phyloP scores from a whole-genome alignment of 2,888 invertebrate species.

The Acleris laterana region DNA sequence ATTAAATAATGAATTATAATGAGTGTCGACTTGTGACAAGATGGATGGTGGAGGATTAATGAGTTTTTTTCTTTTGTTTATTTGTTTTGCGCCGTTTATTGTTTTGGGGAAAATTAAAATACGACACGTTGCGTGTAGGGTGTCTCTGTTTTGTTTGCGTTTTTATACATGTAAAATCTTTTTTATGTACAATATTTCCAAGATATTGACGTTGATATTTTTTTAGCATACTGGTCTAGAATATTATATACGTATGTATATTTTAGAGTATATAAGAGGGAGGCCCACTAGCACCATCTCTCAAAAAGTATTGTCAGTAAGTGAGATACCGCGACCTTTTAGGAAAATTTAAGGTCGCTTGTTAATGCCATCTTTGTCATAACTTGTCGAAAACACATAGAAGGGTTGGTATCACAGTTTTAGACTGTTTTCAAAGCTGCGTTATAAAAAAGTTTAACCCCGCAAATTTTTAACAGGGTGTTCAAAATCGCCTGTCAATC shows the following conservation, averaged over 20 bases:
- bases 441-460: not conserved
- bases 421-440: too few relatives aligned
- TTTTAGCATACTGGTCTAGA: too few relatives aligned
- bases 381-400: too few relatives aligned
- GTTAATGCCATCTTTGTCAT: too few relatives aligned
- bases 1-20: constrained; percentile 28
- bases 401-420: too few relatives aligned
- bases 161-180: not conserved
- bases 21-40: constrained; percentile 27
- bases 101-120: not conserved
- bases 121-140: not conserved
- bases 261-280: too few relatives aligned
- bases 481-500: not conserved
- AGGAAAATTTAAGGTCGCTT: too few relatives aligned
- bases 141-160: not conserved
- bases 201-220: too few relatives aligned
- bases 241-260: too few relatives aligned
- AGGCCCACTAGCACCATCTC: too few relatives aligned
- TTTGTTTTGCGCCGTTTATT: not conserved
- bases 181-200: not conserved
- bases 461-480: not conserved
- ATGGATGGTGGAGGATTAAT: constrained; percentile 15
- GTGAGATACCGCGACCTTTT: too few relatives aligned
- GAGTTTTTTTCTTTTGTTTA: constrained; percentile 9
- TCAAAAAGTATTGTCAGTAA: too few relatives aligned